Evolutionary conservation across 2,888 invertebrate species (phyloP).

Genomic region (Cosmia pyralina): DNA sequence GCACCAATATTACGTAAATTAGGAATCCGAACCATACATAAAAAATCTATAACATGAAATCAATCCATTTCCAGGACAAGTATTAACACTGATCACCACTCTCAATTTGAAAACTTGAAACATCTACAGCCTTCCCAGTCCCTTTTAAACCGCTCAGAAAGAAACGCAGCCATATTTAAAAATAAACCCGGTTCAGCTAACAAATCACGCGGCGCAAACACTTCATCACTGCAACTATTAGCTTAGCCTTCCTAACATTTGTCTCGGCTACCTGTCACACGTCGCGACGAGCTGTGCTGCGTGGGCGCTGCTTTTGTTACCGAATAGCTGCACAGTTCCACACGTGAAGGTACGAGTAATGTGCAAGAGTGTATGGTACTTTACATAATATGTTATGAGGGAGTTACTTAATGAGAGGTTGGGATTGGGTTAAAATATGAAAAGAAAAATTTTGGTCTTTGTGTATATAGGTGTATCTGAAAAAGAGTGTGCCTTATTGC

Average conservation of each 20-base stretch:
- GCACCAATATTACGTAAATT: too few species aligned
- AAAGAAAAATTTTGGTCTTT: too few species aligned
- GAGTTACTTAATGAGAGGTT: too few species aligned
- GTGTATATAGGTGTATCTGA: too few species aligned
- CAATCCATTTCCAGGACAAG: too few species aligned
- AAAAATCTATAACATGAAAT: too few species aligned
- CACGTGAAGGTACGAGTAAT: slow-evolving; percentile 30
- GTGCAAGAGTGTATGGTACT: slow-evolving; percentile 2
- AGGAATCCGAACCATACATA: too few species aligned
- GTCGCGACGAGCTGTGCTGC: slow-evolving; percentile 43
- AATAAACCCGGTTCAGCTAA: slow-evolving; percentile 4
- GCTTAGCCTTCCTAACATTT: slow-evolving; percentile 63
- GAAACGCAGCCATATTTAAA: slow-evolving; percentile 11
- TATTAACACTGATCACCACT: too few species aligned
- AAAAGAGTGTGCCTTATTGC: too few species aligned
- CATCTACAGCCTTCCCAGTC: too few species aligned
- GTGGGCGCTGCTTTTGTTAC: slow-evolving; percentile 60
- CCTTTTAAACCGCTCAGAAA: neutral
- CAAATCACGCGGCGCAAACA: slow-evolving; percentile 58
- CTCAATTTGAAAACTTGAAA: too few species aligned
- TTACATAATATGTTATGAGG: slow-evolving; percentile 9
- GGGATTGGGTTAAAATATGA: too few species aligned
- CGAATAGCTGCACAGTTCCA: slow-evolving; percentile 28
- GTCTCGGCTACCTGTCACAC: slow-evolving; percentile 68
- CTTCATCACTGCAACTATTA: slow-evolving; percentile 63